Conservation (phyloP, 2,113 vertebrate species). For the Tachycineta bicolor region DNA sequence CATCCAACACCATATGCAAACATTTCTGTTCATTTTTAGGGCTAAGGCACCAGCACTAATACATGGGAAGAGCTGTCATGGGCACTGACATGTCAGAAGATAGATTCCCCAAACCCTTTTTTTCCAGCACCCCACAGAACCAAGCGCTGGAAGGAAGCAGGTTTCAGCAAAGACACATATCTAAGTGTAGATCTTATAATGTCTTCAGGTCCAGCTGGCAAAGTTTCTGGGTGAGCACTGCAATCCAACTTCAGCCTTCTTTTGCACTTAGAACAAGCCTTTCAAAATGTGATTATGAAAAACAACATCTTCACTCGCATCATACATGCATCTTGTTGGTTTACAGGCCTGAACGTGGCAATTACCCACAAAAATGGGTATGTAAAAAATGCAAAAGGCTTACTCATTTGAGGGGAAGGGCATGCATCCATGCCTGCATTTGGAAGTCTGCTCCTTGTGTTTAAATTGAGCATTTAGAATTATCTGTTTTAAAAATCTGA, state of each 20-base stretch:
- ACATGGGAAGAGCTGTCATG: background rate
- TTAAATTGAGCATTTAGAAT: slow-evolving; percentile 26
- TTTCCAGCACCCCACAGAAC: background rate
- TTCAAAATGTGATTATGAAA: background rate
- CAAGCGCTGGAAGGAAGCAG: fast-evolving
- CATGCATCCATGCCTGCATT: background rate
- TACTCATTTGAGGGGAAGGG: background rate
- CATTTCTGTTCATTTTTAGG: background rate
- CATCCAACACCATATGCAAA: background rate
- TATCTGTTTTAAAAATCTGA: background rate
- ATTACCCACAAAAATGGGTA: background rate
- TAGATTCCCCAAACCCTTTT: background rate
- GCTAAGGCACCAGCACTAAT: slow-evolving; percentile 38
- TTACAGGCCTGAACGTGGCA: background rate
- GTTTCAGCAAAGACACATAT: background rate
- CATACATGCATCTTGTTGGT: fast-evolving
- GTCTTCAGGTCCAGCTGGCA: background rate
- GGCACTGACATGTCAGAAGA: background rate
- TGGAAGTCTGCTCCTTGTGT: background rate
- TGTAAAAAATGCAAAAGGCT: background rate
- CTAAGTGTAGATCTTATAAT: background rate
- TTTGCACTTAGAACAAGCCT: background rate
- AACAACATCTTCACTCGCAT: background rate
- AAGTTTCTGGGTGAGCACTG: background rate
- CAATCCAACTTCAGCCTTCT: background rate